Percentiles rank a stretch among this genome's conserved stretches.
phyloP scores from a whole-genome alignment of 2,797 vertebrate species.

The Spinus pinus region DNA sequence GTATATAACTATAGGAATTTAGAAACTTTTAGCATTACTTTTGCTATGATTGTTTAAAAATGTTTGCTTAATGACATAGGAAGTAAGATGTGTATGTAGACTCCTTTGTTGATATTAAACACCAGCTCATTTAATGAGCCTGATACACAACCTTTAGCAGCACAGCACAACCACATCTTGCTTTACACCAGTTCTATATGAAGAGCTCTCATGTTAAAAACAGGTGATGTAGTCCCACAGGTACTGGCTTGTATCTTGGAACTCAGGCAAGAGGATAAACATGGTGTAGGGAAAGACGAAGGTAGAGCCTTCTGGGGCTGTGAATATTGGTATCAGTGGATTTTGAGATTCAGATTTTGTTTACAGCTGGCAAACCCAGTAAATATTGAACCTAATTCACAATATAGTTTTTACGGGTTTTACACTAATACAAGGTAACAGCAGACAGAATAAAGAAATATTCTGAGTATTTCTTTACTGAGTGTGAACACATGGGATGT shows the following conservation, averaged over 20 bases:
- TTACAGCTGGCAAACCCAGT: background rate
- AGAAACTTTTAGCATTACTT: background rate
- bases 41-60: background rate
- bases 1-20: background rate
- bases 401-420: background rate
- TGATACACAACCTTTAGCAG: background rate
- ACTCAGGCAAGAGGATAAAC: background rate
- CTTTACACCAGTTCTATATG: background rate
- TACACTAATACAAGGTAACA: background rate
- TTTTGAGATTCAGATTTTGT: background rate
- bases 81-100: background rate
- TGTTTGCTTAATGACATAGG: background rate
- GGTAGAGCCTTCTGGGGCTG: background rate
- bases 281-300: background rate
- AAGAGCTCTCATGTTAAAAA: background rate
- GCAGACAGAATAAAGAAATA: background rate
- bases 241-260: background rate
- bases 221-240: rapidly evolving
- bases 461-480: background rate
- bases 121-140: background rate
- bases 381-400: background rate
- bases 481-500: background rate
- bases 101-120: background rate
- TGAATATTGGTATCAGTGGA: background rate
- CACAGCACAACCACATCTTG: background rate